Conservation (phyloP, 1,140 invertebrate species). For the Hesperophylax magnus region DNA sequence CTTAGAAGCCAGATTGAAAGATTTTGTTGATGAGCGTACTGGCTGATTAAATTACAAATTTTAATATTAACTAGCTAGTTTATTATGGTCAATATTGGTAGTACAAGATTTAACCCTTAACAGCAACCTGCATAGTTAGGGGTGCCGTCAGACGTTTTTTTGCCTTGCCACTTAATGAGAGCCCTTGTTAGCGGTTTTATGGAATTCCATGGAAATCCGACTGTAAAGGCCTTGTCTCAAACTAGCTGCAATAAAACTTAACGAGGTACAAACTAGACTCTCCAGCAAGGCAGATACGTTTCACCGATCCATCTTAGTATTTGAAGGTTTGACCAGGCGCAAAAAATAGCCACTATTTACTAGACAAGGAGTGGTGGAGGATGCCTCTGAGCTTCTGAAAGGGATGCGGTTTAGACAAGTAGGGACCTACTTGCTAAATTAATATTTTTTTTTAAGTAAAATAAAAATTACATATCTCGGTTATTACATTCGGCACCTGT, state of each 20-base stretch:
- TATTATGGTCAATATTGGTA: neutral
- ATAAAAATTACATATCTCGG: too few species aligned
- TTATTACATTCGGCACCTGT: too few species aligned
- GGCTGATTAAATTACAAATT: neutral
- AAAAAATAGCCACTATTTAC: conserved; percentile 13
- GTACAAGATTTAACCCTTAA: neutral
- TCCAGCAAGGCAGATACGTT: neutral
- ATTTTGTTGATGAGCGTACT: neutral
- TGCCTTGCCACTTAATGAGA: conserved; percentile 46
- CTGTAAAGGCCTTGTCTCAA: conserved; percentile 44
- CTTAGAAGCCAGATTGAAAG: neutral
- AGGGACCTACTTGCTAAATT: too few species aligned
- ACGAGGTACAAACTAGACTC: conserved; percentile 54
- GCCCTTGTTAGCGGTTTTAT: conserved; percentile 56
- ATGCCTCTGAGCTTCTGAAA: neutral
- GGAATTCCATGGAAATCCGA: conserved; percentile 44
- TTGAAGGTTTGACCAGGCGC: neutral
- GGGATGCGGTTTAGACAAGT: too few species aligned
- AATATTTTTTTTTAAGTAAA: too few species aligned
- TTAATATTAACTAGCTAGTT: neutral
- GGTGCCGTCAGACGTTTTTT: neutral
- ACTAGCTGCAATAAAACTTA: conserved; percentile 53
- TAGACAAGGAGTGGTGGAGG: neutral
- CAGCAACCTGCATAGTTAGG: neutral
- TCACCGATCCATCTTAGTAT: conserved; percentile 4